Percentiles rank a stretch among this genome's conserved stretches.
Conservation (phyloP, 2,888 invertebrate species). For the Limulus polyphemus region DNA sequence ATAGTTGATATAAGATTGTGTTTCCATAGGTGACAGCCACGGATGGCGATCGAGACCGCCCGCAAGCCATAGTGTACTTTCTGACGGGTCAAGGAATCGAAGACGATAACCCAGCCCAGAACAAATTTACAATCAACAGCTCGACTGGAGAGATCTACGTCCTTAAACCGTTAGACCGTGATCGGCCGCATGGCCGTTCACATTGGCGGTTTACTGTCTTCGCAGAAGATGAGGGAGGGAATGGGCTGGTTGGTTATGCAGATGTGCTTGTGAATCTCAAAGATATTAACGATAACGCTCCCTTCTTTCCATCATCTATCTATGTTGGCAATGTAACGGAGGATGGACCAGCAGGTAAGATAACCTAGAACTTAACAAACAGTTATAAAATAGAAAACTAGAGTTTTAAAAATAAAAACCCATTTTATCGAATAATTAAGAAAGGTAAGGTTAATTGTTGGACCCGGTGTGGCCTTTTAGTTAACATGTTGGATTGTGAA, state of each 20-base stretch:
- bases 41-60: constrained; percentile 88
- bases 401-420: too few relatives aligned
- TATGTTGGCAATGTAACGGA: constrained; percentile 27
- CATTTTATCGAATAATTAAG: too few relatives aligned
- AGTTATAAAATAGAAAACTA: too few relatives aligned
- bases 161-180: constrained; percentile 86
- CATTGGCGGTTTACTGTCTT: constrained; percentile 92
- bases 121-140: constrained; percentile 90
- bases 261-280: constrained; percentile 93
- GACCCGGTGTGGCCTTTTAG: too few relatives aligned
- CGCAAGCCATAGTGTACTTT: constrained; percentile 90
- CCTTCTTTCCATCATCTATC: constrained; percentile 31
- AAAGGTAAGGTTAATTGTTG: too few relatives aligned
- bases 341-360: constrained; percentile 37
- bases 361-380: neutral
- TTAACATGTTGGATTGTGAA: too few relatives aligned
- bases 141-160: constrained; percentile 91
- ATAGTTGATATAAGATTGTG: constrained; percentile 10
- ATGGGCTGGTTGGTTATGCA: constrained; percentile 87
- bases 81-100: constrained; percentile 89
- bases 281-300: constrained; percentile 63
- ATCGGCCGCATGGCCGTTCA: constrained; percentile 88
- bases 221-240: constrained; percentile 88
- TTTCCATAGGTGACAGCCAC: constrained; percentile 71
- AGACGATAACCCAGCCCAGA: constrained; percentile 83